phyloP scores from a whole-genome alignment of 2,113 vertebrate species.

The Gorsachius goisagi region DNA sequence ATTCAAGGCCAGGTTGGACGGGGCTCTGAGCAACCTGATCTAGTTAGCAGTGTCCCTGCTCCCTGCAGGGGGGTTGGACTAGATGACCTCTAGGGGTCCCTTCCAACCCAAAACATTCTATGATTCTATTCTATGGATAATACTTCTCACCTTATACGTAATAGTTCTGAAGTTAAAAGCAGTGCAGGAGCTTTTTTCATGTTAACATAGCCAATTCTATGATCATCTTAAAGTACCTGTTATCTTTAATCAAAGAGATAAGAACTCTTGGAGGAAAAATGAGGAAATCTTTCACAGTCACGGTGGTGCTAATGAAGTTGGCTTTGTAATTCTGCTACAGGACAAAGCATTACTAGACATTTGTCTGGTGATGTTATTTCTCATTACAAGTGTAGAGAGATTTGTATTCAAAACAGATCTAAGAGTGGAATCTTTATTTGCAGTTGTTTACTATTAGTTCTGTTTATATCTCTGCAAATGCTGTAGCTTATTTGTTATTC shows the following conservation, averaged over 20 bases:
- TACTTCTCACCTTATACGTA: background rate
- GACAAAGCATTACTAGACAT: background rate
- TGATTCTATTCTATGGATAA: background rate
- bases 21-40: no score
- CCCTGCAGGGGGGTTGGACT: no score
- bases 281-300: background rate
- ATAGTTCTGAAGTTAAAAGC: background rate
- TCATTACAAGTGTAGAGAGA: background rate
- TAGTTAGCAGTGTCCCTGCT: no score
- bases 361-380: background rate
- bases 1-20: no score
- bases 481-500: background rate
- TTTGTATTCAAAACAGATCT: background rate
- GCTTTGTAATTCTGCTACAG: background rate
- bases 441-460: background rate
- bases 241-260: background rate
- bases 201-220: background rate
- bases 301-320: background rate
- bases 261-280: background rate
- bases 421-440: background rate
- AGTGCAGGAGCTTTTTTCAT: background rate
- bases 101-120: no score
- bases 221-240: background rate
- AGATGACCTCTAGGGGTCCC: no score
- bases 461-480: background rate